A percentile compares a stretch with the other conserved stretches of the same genome.
Conservation (phyloP, 2,113 vertebrate genomes). For the Cepphus grylle region DNA sequence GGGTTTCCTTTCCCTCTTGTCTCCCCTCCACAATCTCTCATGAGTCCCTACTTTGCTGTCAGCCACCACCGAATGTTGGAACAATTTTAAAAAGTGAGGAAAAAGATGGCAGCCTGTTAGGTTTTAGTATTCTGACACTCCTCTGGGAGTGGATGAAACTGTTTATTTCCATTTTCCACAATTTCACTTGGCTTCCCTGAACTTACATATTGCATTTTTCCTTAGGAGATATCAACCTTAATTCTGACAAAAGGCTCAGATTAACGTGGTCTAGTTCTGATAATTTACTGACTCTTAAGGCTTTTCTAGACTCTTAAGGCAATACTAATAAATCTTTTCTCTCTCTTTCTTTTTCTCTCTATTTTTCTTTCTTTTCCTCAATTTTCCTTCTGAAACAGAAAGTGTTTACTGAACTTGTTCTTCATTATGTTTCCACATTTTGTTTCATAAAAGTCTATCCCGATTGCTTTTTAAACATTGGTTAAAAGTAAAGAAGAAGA, state of each 20-base stretch:
- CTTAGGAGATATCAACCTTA: not conserved
- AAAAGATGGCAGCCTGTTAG: not conserved
- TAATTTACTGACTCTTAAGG: not conserved
- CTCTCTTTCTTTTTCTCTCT: not conserved
- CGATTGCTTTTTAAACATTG: not conserved
- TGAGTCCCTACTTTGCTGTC: not conserved
- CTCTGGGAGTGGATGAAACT: not conserved
- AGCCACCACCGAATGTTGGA: not conserved
- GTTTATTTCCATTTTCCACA: not conserved
- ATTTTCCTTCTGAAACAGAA: not conserved
- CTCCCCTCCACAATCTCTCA: not conserved
- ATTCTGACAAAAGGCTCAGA: not conserved
- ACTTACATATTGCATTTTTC: not conserved
- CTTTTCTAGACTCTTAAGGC: not conserved
- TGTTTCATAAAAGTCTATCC: not conserved
- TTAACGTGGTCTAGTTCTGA: not conserved
- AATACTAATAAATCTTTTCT: not conserved
- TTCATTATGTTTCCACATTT: not conserved
- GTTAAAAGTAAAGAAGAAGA: not conserved
- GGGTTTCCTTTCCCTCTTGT: not conserved
- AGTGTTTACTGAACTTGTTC: not conserved
- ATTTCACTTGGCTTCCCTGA: not conserved
- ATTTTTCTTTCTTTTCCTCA: not conserved
- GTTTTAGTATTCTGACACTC: not conserved
- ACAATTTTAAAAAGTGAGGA: not conserved